Evolutionary conservation across 2,113 vertebrate genomes (phyloP), one percentile per base, ranked within the genome.

Genomic region (Nyctereutes procyonoides): DNA sequence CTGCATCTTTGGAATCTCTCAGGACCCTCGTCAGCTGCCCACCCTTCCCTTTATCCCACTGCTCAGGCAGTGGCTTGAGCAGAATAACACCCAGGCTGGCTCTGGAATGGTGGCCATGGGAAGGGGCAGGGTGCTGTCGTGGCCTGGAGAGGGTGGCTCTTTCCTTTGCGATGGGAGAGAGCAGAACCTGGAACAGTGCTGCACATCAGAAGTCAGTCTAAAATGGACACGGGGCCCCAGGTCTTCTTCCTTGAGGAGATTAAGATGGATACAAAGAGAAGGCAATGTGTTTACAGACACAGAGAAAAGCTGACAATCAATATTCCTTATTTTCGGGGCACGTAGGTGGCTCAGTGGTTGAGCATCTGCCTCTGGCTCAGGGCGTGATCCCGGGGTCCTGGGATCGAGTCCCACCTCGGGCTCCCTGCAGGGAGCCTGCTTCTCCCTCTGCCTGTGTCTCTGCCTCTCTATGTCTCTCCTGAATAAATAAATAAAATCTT

Each of bases 261-360:
- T 30, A 15, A 51, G 20, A 22, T 3, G 67, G 32, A 16, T 60
- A 3, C 26, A 35, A 43, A 16, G 10, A 1, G 38, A 32, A 71
- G 43, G 76, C 3, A n/a, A 30, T 1, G 6, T 28, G 9, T 7
- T 0, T 19, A 35, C 0, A 2, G 16, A 3, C 3, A 7, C 17
- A 16, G 51, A 67, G 13, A 20, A 24, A 48, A 12, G 12, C 13
- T 26, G 17, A 0, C 24, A 2, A 11, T 8, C n/a, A 4, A 7
- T 0, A 0, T 4, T 15, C 24, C 88, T 65, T 43, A 43, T 43
- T 43, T 43, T 43, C 7, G 43, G 43, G 43, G 43, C 43, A 43
- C 4, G 43, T 43, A 43, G 43, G 43, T 43, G 43, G 43, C 43
- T 43, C 43, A 43, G 43, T 43, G 43, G 43, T 43, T 43, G 43